Conservation (phyloP, 2,113 vertebrate genomes). For the Neopipo cinnamomea region DNA sequence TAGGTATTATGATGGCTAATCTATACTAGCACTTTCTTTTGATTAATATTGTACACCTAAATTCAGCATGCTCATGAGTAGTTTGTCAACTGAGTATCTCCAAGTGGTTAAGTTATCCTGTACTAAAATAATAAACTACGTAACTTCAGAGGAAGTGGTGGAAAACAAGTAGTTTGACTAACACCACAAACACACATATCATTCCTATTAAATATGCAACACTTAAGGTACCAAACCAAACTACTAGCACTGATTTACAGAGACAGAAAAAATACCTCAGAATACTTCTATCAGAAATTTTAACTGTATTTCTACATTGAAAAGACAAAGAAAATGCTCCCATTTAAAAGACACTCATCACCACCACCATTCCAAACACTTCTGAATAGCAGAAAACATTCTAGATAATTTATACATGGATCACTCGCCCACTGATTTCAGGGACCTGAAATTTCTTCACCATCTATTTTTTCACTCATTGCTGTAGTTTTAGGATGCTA, state of each 20-base stretch:
- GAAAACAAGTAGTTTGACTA: neutral
- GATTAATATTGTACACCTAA: neutral
- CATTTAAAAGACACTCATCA: neutral
- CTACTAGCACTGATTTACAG: neutral
- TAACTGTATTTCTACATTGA: neutral
- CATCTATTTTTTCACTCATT: neutral
- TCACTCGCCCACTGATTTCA: neutral
- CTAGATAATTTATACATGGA: neutral
- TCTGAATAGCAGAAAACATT: neutral
- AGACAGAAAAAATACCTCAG: neutral
- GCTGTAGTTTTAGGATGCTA: neutral
- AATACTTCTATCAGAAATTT: neutral
- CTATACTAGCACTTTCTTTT: neutral
- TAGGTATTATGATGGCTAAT: neutral
- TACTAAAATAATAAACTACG: conserved; percentile 12
- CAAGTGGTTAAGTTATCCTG: neutral
- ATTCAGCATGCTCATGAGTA: neutral
- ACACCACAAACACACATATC: neutral
- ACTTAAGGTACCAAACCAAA: neutral
- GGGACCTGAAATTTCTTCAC: neutral
- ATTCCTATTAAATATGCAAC: conserved; percentile 10
- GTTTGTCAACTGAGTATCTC: conserved; percentile 7
- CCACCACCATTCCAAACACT: neutral
- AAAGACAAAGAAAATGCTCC: neutral
- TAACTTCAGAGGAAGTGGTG: neutral